These are phyloP conservation scores for Eustalomyia histrio DNA, from an alignment of 2,888 invertebrate genomes.

Conservation along the genomic window DNA sequence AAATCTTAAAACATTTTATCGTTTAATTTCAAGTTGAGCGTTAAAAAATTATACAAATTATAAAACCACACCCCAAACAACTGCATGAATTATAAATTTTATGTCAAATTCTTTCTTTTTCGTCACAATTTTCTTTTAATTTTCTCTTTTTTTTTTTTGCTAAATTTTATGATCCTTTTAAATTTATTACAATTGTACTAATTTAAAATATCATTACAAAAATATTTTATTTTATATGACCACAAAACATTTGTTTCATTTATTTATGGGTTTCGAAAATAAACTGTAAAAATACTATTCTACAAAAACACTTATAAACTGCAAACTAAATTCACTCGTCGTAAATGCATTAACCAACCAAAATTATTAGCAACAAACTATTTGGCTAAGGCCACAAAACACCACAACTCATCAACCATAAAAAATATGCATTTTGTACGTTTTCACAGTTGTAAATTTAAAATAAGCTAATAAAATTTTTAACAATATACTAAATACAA, in stretches of 20 bases:
- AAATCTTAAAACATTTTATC: too few relatives aligned
- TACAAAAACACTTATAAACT: constrained; percentile 2
- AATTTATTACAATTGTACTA: not conserved
- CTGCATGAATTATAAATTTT: not conserved
- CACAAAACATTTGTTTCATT: constrained; percentile 7
- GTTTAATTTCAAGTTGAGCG: too few relatives aligned
- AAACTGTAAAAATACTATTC: not conserved
- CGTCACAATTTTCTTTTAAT: not conserved
- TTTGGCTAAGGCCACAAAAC: constrained; percentile 30
- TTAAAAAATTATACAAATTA: too few relatives aligned
- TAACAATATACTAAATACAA: constrained; percentile 18
- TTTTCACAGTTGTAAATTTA: constrained; percentile 31
- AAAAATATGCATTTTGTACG: not conserved
- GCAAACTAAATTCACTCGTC: constrained; percentile 37
- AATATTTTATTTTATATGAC: constrained; percentile 49
- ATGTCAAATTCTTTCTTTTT: not conserved
- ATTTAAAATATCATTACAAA: constrained; percentile 30
- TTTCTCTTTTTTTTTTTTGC: not conserved
- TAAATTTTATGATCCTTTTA: constrained; percentile 8
- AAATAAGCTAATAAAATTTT: constrained; percentile 40
- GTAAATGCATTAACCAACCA: constrained; percentile 36
- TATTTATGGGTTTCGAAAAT: not conserved
- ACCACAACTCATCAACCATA: constrained; percentile 12
- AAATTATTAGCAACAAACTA: constrained; percentile 17
- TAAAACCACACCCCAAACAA: not conserved